These are phyloP conservation scores for Puma concolor DNA, from an alignment of 2,113 vertebrate species.

Conservation along the genomic window DNA sequence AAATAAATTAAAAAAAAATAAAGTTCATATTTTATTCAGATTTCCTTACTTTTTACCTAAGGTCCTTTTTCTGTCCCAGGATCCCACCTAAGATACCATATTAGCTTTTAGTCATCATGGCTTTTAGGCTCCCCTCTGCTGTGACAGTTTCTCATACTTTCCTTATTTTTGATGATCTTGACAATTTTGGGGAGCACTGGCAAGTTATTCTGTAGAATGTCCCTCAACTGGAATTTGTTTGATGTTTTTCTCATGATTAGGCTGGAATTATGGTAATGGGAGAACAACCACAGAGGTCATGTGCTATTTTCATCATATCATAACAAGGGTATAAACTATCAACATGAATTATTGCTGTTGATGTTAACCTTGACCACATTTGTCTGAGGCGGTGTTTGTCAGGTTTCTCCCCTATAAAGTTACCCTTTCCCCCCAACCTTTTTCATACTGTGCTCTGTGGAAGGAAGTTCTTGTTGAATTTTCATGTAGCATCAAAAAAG, in stretches of 20 bases:
- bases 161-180: neutral
- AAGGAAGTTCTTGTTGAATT: neutral
- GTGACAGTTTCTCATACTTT: conserved; percentile 11
- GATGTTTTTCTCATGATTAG: neutral
- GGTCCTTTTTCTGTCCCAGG: neutral
- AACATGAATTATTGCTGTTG: neutral
- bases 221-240: neutral
- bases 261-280: neutral
- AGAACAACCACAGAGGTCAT: neutral
- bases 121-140: neutral
- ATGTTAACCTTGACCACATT: neutral
- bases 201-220: neutral
- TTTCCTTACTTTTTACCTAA: neutral
- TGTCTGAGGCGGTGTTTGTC: neutral
- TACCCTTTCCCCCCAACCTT: neutral
- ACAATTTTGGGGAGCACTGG: neutral
- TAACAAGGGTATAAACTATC: neutral
- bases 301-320: neutral
- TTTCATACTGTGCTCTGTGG: neutral
- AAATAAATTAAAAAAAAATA: too few species aligned
- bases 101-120: neutral
- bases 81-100: neutral
- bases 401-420: neutral
- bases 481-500: conserved; percentile 1
- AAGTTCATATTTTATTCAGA: neutral